A percentile compares a stretch with the other conserved stretches of the same genome.
phyloP scores from a whole-genome alignment of 1,140 invertebrate genomes.

The Notospermus geniculatus region DNA sequence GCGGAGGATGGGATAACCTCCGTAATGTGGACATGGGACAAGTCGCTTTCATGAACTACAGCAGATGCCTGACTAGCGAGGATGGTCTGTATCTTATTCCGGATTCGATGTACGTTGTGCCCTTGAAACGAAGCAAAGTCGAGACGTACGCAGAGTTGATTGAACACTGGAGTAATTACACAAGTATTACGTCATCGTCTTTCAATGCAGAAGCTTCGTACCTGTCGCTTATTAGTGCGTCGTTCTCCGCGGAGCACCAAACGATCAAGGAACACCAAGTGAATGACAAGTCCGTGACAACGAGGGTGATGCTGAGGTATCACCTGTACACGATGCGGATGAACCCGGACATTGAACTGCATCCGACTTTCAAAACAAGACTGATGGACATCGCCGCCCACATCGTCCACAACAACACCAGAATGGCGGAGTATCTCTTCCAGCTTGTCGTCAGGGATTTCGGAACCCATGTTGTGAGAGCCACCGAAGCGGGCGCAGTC shows the following conservation, averaged over 20 bases:
- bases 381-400: conserved; percentile 28
- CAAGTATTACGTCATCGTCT: conserved; percentile 30
- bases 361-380: conserved; percentile 24
- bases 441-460: conserved; percentile 38
- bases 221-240: conserved; percentile 29
- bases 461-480: conserved; percentile 39
- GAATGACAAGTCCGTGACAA: conserved; percentile 32
- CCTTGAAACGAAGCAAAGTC: conserved; percentile 33
- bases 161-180: conserved; percentile 36
- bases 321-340: conserved; percentile 33
- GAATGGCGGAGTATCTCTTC: conserved; percentile 29
- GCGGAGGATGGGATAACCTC: conserved; percentile 43
- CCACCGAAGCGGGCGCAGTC: conserved; percentile 34
- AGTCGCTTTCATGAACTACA: conserved; percentile 32
- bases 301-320: conserved; percentile 33
- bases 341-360: conserved; percentile 30
- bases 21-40: conserved; percentile 32
- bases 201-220: conserved; percentile 34
- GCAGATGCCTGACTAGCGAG: conserved; percentile 30
- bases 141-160: conserved; percentile 37
- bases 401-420: conserved; percentile 27
- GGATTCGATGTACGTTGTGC: conserved; percentile 28
- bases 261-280: conserved; percentile 30
- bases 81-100: conserved; percentile 40
- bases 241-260: conserved; percentile 33